Base-by-base conservation (phyloP, 1,140 invertebrate species). In the Drosophila yakuba region DNA sequence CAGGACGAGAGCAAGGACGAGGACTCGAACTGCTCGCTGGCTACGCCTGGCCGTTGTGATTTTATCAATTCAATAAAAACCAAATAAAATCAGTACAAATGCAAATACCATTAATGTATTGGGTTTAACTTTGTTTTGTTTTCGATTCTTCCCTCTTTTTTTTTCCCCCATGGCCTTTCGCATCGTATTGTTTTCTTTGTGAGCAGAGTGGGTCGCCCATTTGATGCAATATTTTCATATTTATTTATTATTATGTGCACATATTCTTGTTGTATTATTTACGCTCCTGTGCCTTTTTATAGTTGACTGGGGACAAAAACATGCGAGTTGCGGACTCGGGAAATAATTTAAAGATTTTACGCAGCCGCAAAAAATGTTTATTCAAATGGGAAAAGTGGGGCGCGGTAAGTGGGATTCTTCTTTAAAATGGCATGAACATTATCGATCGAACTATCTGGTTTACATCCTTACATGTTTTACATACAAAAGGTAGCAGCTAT, bases 21-120 rank as follows among this genome's bases (percentile, higher is more conserved):
- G 47, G 43, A 38, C 39, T 43, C 14, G 25, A 4, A 4, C 64
- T 17, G 17, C 17, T 63, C 47, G 63, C 55, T 72, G 73, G 59
- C 50, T 54, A 39, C 48, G 41, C 51, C 50, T 39, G 76, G 59
- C 52, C 62, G 84, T 78, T 71, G 67, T 80, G 89, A 91, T 91
- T 91, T 91, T 91, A 91, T 91, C 89, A 91, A 91, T 91, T 91
- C 89, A 91, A 91, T 91, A 91, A 91, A 91, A 91, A 89, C 89
- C 76, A 89, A 91, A 91, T 91, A 91, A 91, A 91, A 91, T 91
- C 89, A 80, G 78, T 82, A 91, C 78, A 91, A 90, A 91, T 91
- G 83, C 89, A 91, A 91, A 91, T 91, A 91, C 84, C 89, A 89
- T 89, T 85, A 91, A 91, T 91, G 84, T 84, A 89, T 91, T 84